Percentiles rank a stretch among this genome's conserved stretches.
These are phyloP conservation scores for Pecten maximus DNA, from an alignment of 2,888 invertebrate species.

Conservation along the genomic window DNA sequence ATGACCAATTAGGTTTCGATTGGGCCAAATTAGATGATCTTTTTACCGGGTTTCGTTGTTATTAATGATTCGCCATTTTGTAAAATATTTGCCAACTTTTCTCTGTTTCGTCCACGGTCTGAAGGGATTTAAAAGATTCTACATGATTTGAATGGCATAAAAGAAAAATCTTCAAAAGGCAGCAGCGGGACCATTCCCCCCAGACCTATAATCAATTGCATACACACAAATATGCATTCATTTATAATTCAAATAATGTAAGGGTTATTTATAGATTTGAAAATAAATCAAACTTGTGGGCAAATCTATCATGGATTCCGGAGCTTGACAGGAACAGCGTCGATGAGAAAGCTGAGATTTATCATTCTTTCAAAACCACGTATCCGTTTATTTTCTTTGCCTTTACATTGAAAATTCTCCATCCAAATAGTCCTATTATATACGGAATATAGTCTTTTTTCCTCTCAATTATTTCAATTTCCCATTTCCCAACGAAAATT, in stretches of 20 bases:
- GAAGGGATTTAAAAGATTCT: constrained; percentile 31
- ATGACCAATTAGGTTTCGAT: constrained; percentile 58
- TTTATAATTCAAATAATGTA: constrained; percentile 3
- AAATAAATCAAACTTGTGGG: background rate
- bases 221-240: constrained; percentile 11
- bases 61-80: constrained; percentile 28
- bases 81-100: constrained; percentile 30
- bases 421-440: background rate
- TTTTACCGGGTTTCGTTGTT: background rate
- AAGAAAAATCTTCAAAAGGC: background rate
- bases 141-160: constrained; percentile 8
- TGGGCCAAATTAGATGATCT: constrained; percentile 41
- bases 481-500: too few relatives aligned
- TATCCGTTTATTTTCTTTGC: background rate
- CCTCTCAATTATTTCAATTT: too few relatives aligned
- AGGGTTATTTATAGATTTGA: background rate
- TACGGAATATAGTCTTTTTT: too few relatives aligned
- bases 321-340: background rate
- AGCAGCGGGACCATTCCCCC: background rate
- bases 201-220: background rate
- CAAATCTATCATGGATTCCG: background rate
- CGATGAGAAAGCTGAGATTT: background rate
- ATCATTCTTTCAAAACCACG: background rate
- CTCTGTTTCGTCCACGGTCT: background rate
- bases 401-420: background rate